Percentiles rank a stretch among this genome's conserved stretches.
These are phyloP conservation scores for Pogonophryne albipinna DNA, from an alignment of 2,797 vertebrate species.

Conservation along the genomic window DNA sequence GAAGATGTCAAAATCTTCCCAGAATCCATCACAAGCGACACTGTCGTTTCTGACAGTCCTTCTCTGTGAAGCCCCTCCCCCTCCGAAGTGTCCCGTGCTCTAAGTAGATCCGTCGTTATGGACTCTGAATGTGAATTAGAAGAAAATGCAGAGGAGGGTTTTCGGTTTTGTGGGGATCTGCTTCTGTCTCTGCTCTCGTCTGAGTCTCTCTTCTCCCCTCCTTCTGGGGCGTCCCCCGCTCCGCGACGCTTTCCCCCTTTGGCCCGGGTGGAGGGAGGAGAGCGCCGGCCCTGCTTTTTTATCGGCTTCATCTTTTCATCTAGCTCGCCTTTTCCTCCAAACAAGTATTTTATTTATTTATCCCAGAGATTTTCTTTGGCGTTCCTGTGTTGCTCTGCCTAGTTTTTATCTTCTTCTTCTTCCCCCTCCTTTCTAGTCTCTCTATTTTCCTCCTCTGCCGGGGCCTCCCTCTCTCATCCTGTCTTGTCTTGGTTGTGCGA, in stretches of 20 bases:
- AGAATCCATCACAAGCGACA: constrained; percentile 56
- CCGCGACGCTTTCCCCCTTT: constrained; percentile 88
- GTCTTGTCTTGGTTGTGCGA: constrained; percentile 62
- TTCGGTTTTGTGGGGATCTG: constrained; percentile 77
- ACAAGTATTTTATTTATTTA: constrained; percentile 72
- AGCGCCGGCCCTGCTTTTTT: constrained; percentile 88
- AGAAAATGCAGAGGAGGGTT: constrained; percentile 67
- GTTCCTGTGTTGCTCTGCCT: constrained; percentile 59
- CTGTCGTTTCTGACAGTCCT: constrained; percentile 58
- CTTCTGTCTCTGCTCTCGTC: constrained; percentile 79
- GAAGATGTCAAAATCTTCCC: constrained; percentile 63
- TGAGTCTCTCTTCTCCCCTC: constrained; percentile 84
- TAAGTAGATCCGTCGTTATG: constrained; percentile 70
- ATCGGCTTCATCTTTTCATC: constrained; percentile 90
- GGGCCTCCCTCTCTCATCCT: constrained; percentile 74
- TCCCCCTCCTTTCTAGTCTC: constrained; percentile 50
- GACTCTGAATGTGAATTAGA: constrained; percentile 75
- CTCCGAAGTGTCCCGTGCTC: constrained; percentile 63
- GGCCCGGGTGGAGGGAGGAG: constrained; percentile 89
- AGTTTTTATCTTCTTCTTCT: constrained; percentile 37
- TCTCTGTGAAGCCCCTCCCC: constrained; percentile 73
- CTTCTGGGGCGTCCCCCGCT: constrained; percentile 78
- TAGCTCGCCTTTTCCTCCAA: constrained; percentile 62
- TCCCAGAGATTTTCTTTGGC: constrained; percentile 72
- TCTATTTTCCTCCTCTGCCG: constrained; percentile 71